These are phyloP conservation scores for Atopsyche davidsoni DNA, from an alignment of 1,140 invertebrate genomes.

Conservation along the genomic window DNA sequence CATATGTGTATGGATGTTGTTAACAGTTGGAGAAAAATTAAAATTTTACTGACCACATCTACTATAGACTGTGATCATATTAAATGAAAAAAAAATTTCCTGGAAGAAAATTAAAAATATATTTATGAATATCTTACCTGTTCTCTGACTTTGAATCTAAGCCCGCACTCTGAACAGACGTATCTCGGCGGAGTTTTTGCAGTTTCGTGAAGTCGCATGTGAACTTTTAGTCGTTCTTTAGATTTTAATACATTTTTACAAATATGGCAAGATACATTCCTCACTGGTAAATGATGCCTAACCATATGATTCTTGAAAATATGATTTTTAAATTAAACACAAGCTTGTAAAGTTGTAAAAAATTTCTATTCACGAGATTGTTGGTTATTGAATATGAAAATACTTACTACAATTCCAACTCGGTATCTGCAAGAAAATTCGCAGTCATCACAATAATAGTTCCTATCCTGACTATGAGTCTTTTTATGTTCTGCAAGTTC, in stretches of 20 bases:
- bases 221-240: neutral
- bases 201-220: neutral
- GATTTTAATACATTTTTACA: neutral
- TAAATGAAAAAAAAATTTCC: neutral
- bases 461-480: constrained; percentile 25
- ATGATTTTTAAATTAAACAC: neutral
- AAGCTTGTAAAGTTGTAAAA: neutral
- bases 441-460: constrained; percentile 32
- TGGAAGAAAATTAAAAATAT: too few species aligned
- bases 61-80: neutral
- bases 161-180: neutral
- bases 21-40: too few species aligned
- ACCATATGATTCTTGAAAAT: constrained; percentile 33
- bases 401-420: constrained; percentile 30
- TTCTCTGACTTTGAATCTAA: neutral
- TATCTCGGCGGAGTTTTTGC: neutral
- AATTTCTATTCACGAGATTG: neutral
- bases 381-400: neutral
- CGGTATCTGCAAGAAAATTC: constrained; percentile 31
- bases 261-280: neutral
- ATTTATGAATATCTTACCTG: neutral
- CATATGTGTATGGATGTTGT: too few species aligned
- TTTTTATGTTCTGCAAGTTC: constrained; percentile 27
- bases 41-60: neutral
- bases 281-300: constrained; percentile 30